Base-by-base conservation (phyloP, 92 coral and sea anemone species). In the Montipora capitata region DNA sequence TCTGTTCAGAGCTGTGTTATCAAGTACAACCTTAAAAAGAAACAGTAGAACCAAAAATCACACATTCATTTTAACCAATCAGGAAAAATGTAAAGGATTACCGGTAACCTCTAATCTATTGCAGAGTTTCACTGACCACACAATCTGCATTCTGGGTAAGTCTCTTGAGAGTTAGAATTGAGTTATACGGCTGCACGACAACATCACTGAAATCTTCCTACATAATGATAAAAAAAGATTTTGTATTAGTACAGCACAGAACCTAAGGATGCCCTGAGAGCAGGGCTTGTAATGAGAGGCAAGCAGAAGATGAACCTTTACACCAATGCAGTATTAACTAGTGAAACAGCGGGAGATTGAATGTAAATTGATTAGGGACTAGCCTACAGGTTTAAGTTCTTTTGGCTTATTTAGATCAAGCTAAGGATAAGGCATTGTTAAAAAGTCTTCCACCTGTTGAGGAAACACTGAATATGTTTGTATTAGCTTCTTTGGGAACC, bases 151-250 rank as follows among this genome's bases (percentile, higher is more conserved):
- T 97, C 78, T 97, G 99, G 20, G 99, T 97, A 40, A 97, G 94
- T 56, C 99, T 90, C 62, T 97, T 97, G 65, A 97, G 92, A 0
- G 99, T 97, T 80, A 97, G 91, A 48, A 97, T 92, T n/a, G 99
- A 97, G 68, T 97, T 97, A 52, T 97, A 97, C 27, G 99, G 99
- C 81, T 97, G 99, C 20, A 97, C 99, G 27, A 97, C 99, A 48
- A 97, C 99, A 81, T 97, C 99, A 93, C 99, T 97, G 68, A 97
- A 94, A 80, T 97, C 99, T 84, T 97, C 99, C 99, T 97, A 70
- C 38, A 58, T 48, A 67, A 51, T 14, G 35, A 49, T 44, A 13
- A 77, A 39, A 39, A 10, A 7, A 41, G 44, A 15, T 27, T 10
- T 74, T 13, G 3, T 9, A 17, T 57, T 15, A 57, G 68, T 48